phyloP scores from a whole-genome alignment of 2,113 vertebrate genomes.

The Calidris pygmaea region DNA sequence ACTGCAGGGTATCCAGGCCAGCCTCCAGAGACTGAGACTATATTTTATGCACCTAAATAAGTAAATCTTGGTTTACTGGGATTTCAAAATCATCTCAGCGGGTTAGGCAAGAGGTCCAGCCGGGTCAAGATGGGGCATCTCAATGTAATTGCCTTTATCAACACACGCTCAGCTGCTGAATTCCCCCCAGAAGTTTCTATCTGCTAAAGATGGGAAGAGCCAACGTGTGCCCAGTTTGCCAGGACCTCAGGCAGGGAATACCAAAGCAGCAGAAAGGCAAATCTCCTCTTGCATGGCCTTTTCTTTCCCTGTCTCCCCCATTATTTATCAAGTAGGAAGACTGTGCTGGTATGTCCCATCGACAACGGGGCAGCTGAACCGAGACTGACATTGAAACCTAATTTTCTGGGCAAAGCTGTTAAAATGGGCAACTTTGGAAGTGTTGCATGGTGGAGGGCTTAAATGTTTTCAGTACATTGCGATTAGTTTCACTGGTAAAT shows the following conservation, averaged over 20 bases:
- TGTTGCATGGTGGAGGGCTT: not conserved
- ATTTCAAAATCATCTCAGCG: not conserved
- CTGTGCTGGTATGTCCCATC: not conserved
- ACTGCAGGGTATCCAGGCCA: not conserved
- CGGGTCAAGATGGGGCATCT: not conserved
- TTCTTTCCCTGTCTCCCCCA: not conserved
- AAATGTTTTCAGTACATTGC: not conserved
- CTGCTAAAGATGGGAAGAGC: not conserved
- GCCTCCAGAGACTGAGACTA: not conserved
- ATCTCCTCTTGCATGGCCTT: not conserved
- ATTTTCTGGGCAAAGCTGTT: not conserved
- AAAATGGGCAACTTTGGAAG: not conserved
- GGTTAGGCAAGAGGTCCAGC: not conserved
- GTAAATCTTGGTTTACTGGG: not conserved
- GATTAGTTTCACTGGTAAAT: not conserved
- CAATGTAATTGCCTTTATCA: accelerated
- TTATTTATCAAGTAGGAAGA: not conserved
- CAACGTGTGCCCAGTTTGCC: not conserved
- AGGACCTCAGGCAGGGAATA: not conserved
- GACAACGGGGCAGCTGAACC: not conserved
- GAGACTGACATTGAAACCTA: not conserved
- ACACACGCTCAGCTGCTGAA: not conserved
- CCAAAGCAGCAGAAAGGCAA: not conserved
- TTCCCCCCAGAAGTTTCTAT: not conserved
- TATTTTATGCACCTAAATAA: not conserved